A percentile compares a stretch with the other conserved stretches of the same genome.
Conservation (phyloP, 2,797 vertebrate genomes). For the Myoxocephalus aenaeus region DNA sequence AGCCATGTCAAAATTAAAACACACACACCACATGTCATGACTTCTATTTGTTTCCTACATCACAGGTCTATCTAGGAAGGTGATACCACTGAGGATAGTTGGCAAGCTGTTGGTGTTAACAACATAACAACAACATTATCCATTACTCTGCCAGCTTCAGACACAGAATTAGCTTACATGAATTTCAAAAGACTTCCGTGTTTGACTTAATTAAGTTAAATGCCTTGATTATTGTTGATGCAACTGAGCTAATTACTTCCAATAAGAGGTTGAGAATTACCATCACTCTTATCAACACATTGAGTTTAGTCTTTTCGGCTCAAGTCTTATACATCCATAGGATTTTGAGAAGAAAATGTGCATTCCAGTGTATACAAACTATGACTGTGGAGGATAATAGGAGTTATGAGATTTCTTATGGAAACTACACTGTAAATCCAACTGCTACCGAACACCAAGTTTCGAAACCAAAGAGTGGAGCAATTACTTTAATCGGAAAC, state of each 20-base stretch:
- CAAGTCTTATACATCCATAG: neutral
- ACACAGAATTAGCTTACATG: slow-evolving; percentile 4
- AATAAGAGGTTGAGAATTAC: neutral
- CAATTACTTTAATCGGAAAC: slow-evolving; percentile 4
- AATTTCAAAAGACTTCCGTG: neutral
- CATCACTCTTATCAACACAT: neutral
- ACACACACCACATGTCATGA: slow-evolving; percentile 1
- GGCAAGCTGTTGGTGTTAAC: slow-evolving; percentile 7
- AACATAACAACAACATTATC: neutral
- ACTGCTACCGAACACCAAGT: neutral
- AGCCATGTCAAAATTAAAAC: neutral
- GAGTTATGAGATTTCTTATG: neutral
- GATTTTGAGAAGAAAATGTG: neutral
- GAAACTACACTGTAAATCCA: neutral
- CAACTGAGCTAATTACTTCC: neutral
- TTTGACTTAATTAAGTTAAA: slow-evolving; percentile 9
- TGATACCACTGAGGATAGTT: neutral
- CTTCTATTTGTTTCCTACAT: slow-evolving; percentile 1
- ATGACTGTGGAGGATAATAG: neutral
- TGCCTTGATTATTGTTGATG: neutral
- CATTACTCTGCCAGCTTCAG: slow-evolving; percentile 16
- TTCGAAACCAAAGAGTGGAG: neutral
- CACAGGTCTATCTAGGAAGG: slow-evolving; percentile 4
- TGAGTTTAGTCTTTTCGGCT: neutral
- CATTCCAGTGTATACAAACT: neutral